A percentile compares a stretch with the other conserved stretches of the same genome.
phyloP scores from a whole-genome alignment of 1,140 invertebrate genomes.

The Drosophila biarmipes region DNA sequence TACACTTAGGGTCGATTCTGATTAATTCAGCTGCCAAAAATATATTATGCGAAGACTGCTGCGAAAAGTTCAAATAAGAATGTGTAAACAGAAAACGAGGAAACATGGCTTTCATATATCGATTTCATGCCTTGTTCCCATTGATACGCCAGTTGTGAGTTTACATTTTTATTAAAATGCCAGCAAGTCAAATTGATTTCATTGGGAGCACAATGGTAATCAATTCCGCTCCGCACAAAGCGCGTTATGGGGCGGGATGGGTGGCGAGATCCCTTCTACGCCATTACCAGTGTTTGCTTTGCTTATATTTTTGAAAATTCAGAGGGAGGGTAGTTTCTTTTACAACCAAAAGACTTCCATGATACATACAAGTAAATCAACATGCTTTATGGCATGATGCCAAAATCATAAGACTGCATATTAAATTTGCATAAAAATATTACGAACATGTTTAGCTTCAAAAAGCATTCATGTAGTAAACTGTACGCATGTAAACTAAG shows the following conservation, averaged over 20 bases:
- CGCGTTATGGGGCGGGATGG: background rate
- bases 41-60: constrained; percentile 17
- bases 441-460: background rate
- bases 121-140: constrained; percentile 55
- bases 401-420: background rate
- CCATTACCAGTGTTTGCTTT: constrained; percentile 12
- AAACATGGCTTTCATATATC: constrained; percentile 17
- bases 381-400: background rate
- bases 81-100: background rate
- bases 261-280: background rate
- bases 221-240: constrained; percentile 14
- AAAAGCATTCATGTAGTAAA: too few relatives aligned
- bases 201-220: constrained; percentile 28
- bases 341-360: background rate
- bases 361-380: constrained; percentile 2
- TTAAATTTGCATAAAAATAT: background rate
- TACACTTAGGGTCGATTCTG: too few relatives aligned
- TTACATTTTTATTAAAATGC: constrained; percentile 71
- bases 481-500: too few relatives aligned
- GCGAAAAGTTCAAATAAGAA: constrained; percentile 7
- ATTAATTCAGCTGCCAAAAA: constrained; percentile 5
- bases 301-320: background rate
- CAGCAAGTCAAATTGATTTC: constrained; percentile 46
- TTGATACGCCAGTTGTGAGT: constrained; percentile 40
- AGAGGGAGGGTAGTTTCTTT: too few relatives aligned